These are phyloP conservation scores for Mystacornis crossleyi DNA, from an alignment of 2,113 vertebrate genomes.

Conservation along the genomic window DNA sequence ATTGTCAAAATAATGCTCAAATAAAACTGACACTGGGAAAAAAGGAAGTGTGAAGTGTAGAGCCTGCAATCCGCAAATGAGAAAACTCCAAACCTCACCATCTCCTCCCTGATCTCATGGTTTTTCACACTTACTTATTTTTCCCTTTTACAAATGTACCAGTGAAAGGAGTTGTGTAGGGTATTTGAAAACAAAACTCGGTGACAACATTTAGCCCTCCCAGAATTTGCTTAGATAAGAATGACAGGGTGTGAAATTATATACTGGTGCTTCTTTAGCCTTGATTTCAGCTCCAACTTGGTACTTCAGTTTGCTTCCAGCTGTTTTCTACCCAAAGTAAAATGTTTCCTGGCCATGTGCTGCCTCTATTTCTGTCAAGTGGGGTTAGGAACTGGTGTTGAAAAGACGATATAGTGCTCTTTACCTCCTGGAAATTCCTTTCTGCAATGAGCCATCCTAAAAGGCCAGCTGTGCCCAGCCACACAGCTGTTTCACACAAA, in stretches of 20 bases:
- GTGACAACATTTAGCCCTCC: not conserved
- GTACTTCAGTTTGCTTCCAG: not conserved
- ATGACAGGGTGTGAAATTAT: not conserved
- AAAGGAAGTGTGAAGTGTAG: not conserved
- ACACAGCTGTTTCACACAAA: not conserved
- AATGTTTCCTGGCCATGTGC: not conserved
- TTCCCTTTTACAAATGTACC: not conserved
- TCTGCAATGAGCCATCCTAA: not conserved
- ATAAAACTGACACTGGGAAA: not conserved
- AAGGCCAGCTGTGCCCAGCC: constrained; percentile 1
- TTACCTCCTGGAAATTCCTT: constrained; percentile 11
- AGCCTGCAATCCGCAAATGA: not conserved
- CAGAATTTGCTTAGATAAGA: not conserved
- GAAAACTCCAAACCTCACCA: not conserved
- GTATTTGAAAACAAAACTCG: not conserved
- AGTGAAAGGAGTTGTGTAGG: not conserved
- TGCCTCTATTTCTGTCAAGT: constrained; percentile 1
- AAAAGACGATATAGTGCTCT: not conserved
- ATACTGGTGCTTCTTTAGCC: not conserved
- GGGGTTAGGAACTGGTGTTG: not conserved
- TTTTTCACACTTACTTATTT: constrained; percentile 21
- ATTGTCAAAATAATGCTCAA: not conserved
- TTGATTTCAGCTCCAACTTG: not conserved
- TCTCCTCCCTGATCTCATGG: not conserved
- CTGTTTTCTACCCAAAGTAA: not conserved